Base-by-base conservation (phyloP, 1,140 invertebrate species). In the Vanessa tameamea region DNA sequence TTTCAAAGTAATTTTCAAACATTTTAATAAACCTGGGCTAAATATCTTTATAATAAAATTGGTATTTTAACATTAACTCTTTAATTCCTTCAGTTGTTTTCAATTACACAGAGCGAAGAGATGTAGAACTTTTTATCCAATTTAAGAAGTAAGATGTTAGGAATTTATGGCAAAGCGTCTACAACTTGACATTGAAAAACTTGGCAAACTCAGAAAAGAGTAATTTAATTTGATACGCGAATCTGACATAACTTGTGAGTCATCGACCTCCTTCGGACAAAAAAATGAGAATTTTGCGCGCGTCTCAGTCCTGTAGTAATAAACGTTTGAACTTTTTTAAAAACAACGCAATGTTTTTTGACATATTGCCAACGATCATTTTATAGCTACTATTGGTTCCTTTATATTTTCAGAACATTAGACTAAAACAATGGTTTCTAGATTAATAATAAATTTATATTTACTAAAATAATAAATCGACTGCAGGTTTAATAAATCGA, bases 221-320 rank as follows among this genome's bases (percentile, higher is more conserved):
- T 61, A 48, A 69, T 72, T 66, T 73, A 75, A 64, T 65, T 72
- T 26, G 66, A 68, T 61, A 67, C 61, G 68, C 50, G 65, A 69
- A 64, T 74, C 61, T 72, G 71, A 74, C 63, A 64, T 73, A 80
- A 74, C 59, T 11, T 14, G 16, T 78, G 79, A 84, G 85, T 83
- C 83, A 85, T 78, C 78, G 82, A 84, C 78, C 78, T 78, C 15
- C 68, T 71, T 66, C 12, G 53, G 63, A 67, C 67, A 78, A 70
- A 80, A n/a, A 79, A 79, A 77, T 55, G 31, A 69, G 37, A 75
- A 23, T 59, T 78, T 82, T 84, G 82, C 81, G 81, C 81, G 73
- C 80, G 80, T 77, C 76, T 76, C 57, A 9, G 47, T 72, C 43
- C 61, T 14, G 31, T 72, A 66, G 55, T 61, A 70, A 75, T 75